Evolutionary conservation across 1,140 invertebrate species (phyloP).

Genomic region (Leptopilina boulardi): DNA sequence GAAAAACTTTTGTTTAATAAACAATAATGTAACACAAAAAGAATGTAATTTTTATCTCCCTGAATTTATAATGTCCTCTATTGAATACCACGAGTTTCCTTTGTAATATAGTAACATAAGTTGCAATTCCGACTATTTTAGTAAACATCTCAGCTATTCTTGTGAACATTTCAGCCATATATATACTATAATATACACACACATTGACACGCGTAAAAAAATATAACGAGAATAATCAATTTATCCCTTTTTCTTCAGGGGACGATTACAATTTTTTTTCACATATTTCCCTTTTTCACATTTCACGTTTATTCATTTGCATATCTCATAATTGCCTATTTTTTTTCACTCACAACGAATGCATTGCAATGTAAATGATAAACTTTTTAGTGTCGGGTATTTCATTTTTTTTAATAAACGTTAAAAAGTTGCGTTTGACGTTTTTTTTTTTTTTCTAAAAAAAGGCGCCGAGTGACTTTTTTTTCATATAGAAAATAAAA

Average conservation of each 20-base stretch:
- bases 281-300: neutral
- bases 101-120: neutral
- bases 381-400: neutral
- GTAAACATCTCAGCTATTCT: conserved; percentile 5
- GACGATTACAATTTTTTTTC: neutral
- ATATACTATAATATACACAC: neutral
- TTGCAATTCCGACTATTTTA: neutral
- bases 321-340: conserved; percentile 17
- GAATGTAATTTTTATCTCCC: too few relatives aligned
- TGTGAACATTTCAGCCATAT: neutral
- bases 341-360: neutral
- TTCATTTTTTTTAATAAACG: conserved; percentile 3
- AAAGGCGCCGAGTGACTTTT: neutral
- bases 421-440: neutral
- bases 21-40: too few relatives aligned
- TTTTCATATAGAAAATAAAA: neutral
- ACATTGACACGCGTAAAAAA: neutral
- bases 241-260: conserved; percentile 4
- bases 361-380: neutral
- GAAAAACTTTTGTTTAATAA: too few relatives aligned
- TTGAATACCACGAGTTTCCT: neutral
- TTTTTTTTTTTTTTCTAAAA: too few relatives aligned
- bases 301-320: conserved; percentile 2
- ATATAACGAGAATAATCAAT: conserved; percentile 7
- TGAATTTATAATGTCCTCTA: too few relatives aligned